phyloP scores from a whole-genome alignment of 2,797 vertebrate species.

The Corythornis leucogaster region DNA sequence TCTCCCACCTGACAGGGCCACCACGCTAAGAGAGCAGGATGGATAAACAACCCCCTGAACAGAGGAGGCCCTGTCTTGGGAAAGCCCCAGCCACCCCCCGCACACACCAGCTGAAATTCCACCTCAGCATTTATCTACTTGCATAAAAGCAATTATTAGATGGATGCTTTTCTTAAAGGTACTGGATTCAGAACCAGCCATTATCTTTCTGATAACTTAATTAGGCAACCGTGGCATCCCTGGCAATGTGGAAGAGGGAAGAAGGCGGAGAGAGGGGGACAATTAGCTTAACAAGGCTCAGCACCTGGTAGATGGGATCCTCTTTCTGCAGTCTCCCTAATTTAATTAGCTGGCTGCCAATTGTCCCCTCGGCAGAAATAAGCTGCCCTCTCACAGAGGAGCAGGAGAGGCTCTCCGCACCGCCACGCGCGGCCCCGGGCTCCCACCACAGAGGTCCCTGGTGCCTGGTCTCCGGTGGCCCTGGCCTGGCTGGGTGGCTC shows the following conservation, averaged over 20 bases:
- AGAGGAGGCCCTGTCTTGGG: neutral
- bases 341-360: conserved; percentile 71
- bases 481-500: accelerated
- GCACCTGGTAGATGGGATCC: conserved; percentile 71
- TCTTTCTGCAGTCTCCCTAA: conserved; percentile 69
- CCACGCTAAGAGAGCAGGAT: neutral
- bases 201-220: conserved; percentile 78
- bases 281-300: conserved; percentile 77
- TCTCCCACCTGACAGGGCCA: neutral
- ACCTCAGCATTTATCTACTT: conserved; percentile 6
- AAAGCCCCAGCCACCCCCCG: neutral
- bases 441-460: neutral
- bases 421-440: accelerated
- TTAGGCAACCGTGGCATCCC: conserved; percentile 70
- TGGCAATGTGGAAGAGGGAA: conserved; percentile 69
- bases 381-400: neutral
- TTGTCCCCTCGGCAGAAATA: conserved; percentile 39
- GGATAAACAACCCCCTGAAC: neutral
- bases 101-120: neutral
- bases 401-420: neutral
- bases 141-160: conserved; percentile 2
- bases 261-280: conserved; percentile 67
- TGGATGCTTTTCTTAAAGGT: conserved; percentile 64
- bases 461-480: neutral
- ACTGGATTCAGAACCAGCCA: conserved; percentile 60